phyloP scores from a whole-genome alignment of 2,888 invertebrate genomes.

The Macrophya annulata region DNA sequence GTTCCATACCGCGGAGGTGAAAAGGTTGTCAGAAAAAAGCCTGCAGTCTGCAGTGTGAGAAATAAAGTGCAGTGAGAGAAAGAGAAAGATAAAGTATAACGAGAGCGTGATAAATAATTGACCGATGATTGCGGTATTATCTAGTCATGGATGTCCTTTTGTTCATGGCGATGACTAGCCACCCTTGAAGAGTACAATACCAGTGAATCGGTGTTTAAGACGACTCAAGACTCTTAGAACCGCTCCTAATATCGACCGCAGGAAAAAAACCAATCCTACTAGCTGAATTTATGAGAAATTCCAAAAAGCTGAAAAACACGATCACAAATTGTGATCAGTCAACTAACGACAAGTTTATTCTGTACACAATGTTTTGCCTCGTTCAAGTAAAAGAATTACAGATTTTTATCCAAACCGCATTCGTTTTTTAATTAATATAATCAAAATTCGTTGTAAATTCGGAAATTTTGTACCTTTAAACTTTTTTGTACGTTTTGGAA shows the following conservation, averaged over 20 bases:
- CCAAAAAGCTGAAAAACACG: neutral
- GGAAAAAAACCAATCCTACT: neutral
- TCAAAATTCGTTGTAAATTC: neutral
- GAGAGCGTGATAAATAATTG: conserved; percentile 16
- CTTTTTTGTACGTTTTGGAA: neutral
- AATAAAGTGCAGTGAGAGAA: neutral
- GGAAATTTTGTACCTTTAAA: neutral
- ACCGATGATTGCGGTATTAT: conserved; percentile 14
- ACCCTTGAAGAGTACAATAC: conserved; percentile 21
- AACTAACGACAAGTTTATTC: too few relatives aligned
- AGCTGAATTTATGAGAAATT: neutral
- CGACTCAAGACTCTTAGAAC: neutral
- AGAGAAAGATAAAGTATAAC: conserved; percentile 2
- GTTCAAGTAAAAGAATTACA: neutral
- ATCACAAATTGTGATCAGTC: neutral
- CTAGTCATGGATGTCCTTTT: conserved; percentile 21
- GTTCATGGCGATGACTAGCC: neutral
- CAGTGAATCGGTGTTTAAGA: conserved; percentile 2
- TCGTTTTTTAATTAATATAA: neutral
- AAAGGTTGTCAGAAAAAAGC: neutral
- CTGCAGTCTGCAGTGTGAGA: neutral
- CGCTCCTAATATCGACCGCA: neutral
- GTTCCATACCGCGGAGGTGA: neutral
- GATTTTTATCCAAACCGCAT: neutral
- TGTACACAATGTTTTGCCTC: neutral